Evolutionary conservation across 1,140 invertebrate genomes (phyloP), one percentile per base, ranked within the genome.

Genomic region (Zaprionus ghesquierei): DNA sequence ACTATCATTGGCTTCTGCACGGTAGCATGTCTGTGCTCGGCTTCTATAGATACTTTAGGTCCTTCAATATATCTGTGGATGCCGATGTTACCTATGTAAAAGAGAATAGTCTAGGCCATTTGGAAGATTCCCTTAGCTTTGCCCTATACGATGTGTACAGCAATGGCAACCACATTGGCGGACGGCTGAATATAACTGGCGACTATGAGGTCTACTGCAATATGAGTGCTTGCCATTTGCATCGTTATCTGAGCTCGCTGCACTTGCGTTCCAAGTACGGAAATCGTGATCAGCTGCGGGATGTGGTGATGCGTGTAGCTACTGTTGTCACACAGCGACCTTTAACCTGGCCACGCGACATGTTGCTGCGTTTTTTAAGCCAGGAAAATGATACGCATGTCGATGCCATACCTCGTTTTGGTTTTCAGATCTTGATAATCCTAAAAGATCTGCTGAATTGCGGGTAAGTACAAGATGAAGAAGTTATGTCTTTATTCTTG

Each of bases 1-100:
- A 91, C 35, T 91, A 89, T 58, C 78, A 89, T 49, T 91, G 90
- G 90, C 55, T 91, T 0, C 33, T 91, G 23, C 87, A 91, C 29
- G 78, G 75, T 31, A 64, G 63, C 20, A 20, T 60, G n/a, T 49
- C 55, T 1, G 22, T 2, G 0, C 29, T 41, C 3, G 31, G 27
- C 6, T 89, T 87, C 22, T 74, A 77, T 2, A 10, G 62, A 6
- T 74, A 65, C 15, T 82, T 87, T 31, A 44, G 35, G 2, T 27
- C 64, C 1, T 74, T 75, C 2, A 90, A 90, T 31, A 70, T 91
- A 5, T 91, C 86, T 2, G 75, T 91, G 9, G 86, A 91, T 69
- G 87, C 90, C 0, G 80, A 91, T 64, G 64, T 91, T 1, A 79
- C 51, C 31, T 89, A 73, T 20, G 55, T 89, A 1, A 53, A 51